Base-by-base conservation (phyloP, 2,797 vertebrate genomes). In the Erpetoichthys calabaricus region DNA sequence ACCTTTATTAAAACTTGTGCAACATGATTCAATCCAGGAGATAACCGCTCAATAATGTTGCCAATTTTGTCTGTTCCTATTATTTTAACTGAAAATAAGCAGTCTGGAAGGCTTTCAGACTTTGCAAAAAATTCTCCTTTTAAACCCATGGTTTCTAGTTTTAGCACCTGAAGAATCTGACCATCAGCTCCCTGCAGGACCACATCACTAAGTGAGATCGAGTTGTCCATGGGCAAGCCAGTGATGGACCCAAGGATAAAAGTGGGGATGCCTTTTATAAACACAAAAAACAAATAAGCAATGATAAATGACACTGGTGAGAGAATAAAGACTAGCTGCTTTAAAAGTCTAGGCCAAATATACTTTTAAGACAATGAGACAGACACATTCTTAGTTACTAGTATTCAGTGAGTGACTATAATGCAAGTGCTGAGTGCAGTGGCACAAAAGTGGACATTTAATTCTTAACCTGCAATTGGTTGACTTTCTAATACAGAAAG, bases 231-330 rank as follows among this genome's bases (percentile, higher is more conserved):
- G 46, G 54, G 56, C 25, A 82, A 63, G 57, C 89, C 88, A 1
- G 75, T 89, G 3, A 86, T 76, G 42, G 76, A 63, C 60, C 91
- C 71, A 45, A 92, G 84, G 67, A 92, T 67, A 63, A 81, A 86
- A 4, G 69, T 75, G 42, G 83, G 72, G 5, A 77, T 69, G 59
- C 87, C 90, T 91, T 62, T 44, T 7, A 5, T 8, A 47, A 45
- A 59, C 56, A 57, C 51, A 41, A 46, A 55, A 42, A 45, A 6
- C 51, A 9, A 41, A 25, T 42, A 47, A 25, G 25, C 25, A 25
- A 25, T 25, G 25, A 25, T 25, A 25, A 25, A 25, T 25, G 25
- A 25, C 25, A 25, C n/a, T n/a, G n/a, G n/a, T n/a, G n/a, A n/a
- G n/a, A n/a, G 2, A 25, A 25, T 25, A 25, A 25, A 25, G 2